Evolutionary conservation across 2,888 invertebrate genomes (phyloP), one percentile per base, ranked within the genome.

Genomic region (Plebejus argus): DNA sequence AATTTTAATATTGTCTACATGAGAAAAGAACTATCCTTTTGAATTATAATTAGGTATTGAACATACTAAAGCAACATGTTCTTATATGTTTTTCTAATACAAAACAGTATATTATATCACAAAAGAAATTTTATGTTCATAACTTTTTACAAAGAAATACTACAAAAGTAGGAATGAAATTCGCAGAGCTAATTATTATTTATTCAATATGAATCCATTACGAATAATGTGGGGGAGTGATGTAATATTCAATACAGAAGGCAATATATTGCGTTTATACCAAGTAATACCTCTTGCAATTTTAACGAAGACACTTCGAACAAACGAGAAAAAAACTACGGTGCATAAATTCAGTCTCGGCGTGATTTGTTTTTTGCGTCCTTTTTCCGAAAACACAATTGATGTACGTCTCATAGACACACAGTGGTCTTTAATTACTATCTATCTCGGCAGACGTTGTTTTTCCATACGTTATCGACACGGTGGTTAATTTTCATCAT

Each of bases 271-370:
- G 45, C 39, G 58, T 45, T 74, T 49, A 53, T 74, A 53, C 28
- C 53, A 72, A 45, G 28, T 77, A 56, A 39, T 71, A 56, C 56
- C 78, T 80, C 84, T 86, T 90, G 89, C 89, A 90, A 89, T 89
- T 90, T 90, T 91, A 90, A 90, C 88, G 88, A 89, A 86, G 83
- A 74, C 84, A 78, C 81, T 82, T 85, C 85, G 81, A 81, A 82
- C 83, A 87, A 90, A 91, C 90, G 90, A 89, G 87, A 91, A 90
- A 90, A 88, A 87, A 88, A 91, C 87, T 86, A 85, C 87, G 81
- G 78, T 82, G 82, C 87, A 87, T 89, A 90, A 88, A 90, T 90
- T 88, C 80, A 56, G 70, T 77, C 72, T 77, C 39, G 28, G 28
- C 72, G 45, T 77, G 23, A 72, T 77, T 77, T 72, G 71, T 77